A percentile compares a stretch with the other conserved stretches of the same genome.
These are phyloP conservation scores for Drosophila imparisetae DNA, from an alignment of 2,888 invertebrate genomes.

Conservation along the genomic window DNA sequence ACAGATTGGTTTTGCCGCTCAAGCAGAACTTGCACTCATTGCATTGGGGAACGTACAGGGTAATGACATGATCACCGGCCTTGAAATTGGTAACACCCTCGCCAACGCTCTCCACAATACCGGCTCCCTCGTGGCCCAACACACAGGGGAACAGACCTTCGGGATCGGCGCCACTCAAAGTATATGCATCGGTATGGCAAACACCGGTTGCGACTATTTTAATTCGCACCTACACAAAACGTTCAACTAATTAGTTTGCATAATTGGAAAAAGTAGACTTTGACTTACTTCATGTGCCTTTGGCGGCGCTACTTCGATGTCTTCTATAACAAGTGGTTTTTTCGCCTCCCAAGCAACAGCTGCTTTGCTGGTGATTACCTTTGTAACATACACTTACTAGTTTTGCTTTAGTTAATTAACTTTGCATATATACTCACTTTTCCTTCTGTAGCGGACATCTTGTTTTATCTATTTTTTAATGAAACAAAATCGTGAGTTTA, in stretches of 20 bases:
- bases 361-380: slow-evolving; percentile 96
- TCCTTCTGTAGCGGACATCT: slow-evolving; percentile 75
- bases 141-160: slow-evolving; percentile 97
- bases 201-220: slow-evolving; percentile 92
- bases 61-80: slow-evolving; percentile 98
- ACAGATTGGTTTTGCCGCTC: slow-evolving; percentile 98
- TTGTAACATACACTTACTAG: slow-evolving; percentile 8
- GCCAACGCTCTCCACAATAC: slow-evolving; percentile 98
- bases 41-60: slow-evolving; percentile 98
- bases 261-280: slow-evolving; percentile 21
- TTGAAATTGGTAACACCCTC: slow-evolving; percentile 94
- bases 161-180: slow-evolving; percentile 93
- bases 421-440: slow-evolving; percentile 58
- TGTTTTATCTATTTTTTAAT: slow-evolving; percentile 14
- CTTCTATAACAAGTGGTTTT: slow-evolving; percentile 94
- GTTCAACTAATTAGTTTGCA: not conserved
- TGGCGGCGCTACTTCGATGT: slow-evolving; percentile 97
- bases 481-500: slow-evolving; percentile 31
- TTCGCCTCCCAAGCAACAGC: slow-evolving; percentile 99
- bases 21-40: slow-evolving; percentile 98
- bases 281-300: slow-evolving; percentile 93
- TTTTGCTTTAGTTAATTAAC: slow-evolving; percentile 9
- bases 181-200: slow-evolving; percentile 97
- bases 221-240: slow-evolving; percentile 85
- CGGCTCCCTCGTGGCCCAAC: slow-evolving; percentile 98